These are phyloP conservation scores for Cinclus cinclus DNA, from an alignment of 2,113 vertebrate genomes.

Conservation along the genomic window DNA sequence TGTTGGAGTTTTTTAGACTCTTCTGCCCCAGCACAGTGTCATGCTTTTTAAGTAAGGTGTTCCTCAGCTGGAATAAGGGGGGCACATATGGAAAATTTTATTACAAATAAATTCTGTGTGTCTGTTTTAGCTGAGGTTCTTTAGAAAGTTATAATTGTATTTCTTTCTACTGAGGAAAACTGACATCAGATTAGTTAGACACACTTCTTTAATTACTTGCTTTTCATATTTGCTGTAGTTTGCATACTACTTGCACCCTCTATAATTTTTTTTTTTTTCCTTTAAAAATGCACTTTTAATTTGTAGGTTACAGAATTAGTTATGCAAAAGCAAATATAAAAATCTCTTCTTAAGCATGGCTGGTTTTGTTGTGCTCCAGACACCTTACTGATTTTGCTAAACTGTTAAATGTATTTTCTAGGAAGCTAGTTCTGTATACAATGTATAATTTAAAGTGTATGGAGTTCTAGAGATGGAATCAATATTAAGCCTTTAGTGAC, in stretches of 20 bases:
- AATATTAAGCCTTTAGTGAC: neutral
- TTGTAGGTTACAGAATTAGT: neutral
- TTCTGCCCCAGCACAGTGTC: fast-evolving
- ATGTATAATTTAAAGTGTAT: neutral
- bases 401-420: neutral
- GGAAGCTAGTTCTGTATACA: neutral
- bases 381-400: neutral
- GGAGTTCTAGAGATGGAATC: neutral
- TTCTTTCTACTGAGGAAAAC: neutral
- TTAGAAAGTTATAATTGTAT: neutral
- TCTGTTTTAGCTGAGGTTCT: neutral
- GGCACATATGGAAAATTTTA: neutral
- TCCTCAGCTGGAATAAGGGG: neutral
- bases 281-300: neutral
- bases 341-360: neutral
- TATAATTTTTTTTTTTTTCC: neutral
- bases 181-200: neutral
- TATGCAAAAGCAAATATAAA: neutral
- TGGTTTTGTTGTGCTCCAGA: neutral
- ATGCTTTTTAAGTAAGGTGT: too few relatives aligned
- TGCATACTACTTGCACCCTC: neutral
- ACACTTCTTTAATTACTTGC: neutral
- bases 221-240: neutral
- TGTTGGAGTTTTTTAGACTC: neutral
- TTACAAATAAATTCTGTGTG: neutral